A percentile compares a stretch with the other conserved stretches of the same genome.
Evolutionary conservation across 2,113 vertebrate species (phyloP).

Genomic region (Hippolais icterina): DNA sequence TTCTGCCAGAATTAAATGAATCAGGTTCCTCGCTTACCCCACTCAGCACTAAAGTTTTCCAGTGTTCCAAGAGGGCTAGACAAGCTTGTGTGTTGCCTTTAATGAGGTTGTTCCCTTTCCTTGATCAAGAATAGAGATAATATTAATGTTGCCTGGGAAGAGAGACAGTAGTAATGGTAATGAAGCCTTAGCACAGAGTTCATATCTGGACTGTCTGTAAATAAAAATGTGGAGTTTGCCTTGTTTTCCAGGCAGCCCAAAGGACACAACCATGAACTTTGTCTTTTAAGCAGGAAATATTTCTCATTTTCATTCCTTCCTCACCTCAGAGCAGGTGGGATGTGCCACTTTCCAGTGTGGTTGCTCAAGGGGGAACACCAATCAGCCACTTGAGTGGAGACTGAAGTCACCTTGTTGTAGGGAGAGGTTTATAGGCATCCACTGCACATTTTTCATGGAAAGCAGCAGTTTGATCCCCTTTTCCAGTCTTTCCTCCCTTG

Average conservation of each 20-base stretch:
- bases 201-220: not conserved
- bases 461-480: not conserved
- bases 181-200: not conserved
- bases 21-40: not conserved
- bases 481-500: not conserved
- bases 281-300: not conserved
- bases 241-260: not conserved
- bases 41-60: not conserved
- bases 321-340: not conserved
- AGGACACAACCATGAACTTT: not conserved
- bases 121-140: not conserved
- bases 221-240: not conserved
- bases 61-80: not conserved
- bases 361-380: not conserved
- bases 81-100: not conserved
- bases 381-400: not conserved
- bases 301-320: not conserved
- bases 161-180: not conserved
- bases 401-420: not conserved
- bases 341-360: not conserved
- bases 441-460: not conserved
- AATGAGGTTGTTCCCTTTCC: not conserved
- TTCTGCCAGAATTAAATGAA: not conserved
- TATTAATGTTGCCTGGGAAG: not conserved
- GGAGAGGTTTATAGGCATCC: not conserved